These are phyloP conservation scores for Channa argus DNA, from an alignment of 2,113 vertebrate species.

Conservation along the genomic window DNA sequence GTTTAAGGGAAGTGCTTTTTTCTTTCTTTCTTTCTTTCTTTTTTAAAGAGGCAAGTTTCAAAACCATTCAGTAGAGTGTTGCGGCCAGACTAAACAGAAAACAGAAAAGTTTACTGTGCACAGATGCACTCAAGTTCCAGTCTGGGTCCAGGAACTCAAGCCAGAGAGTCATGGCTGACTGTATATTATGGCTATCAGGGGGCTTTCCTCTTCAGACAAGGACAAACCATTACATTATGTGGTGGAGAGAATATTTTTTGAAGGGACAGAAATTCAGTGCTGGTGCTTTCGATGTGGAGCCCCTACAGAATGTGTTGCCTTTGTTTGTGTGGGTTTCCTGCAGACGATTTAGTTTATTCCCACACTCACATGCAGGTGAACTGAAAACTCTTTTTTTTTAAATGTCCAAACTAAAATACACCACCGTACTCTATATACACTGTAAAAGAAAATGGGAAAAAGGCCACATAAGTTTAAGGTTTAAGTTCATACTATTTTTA, in stretches of 20 bases:
- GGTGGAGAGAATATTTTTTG: conserved; percentile 45
- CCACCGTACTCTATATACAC: too few relatives aligned
- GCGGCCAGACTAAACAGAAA: conserved; percentile 77
- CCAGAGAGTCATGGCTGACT: conserved; percentile 74
- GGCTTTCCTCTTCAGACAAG: conserved; percentile 72
- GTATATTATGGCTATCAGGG: conserved; percentile 72
- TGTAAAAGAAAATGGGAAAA: too few relatives aligned
- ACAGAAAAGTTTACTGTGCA: conserved; percentile 75
- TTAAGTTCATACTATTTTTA: too few relatives aligned
- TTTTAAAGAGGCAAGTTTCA: conserved; percentile 45
- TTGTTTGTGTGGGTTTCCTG: conserved; percentile 25
- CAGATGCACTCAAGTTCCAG: conserved; percentile 72
- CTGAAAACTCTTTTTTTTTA: not conserved
- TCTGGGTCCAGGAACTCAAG: conserved; percentile 69
- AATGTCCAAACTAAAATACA: too few relatives aligned
- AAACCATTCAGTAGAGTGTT: conserved; percentile 55
- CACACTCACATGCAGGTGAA: conserved; percentile 38
- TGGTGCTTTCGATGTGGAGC: conserved; percentile 27
- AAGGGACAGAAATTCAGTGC: conserved; percentile 30
- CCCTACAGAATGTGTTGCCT: conserved; percentile 13
- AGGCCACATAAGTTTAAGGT: too few relatives aligned
- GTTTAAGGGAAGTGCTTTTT: conserved; percentile 49
- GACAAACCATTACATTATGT: conserved; percentile 73
- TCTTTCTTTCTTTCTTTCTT: conserved; percentile 18
- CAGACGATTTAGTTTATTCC: conserved; percentile 45